Base-by-base conservation (phyloP, 2,888 invertebrate species). In the Strigamia transsilvanica region DNA sequence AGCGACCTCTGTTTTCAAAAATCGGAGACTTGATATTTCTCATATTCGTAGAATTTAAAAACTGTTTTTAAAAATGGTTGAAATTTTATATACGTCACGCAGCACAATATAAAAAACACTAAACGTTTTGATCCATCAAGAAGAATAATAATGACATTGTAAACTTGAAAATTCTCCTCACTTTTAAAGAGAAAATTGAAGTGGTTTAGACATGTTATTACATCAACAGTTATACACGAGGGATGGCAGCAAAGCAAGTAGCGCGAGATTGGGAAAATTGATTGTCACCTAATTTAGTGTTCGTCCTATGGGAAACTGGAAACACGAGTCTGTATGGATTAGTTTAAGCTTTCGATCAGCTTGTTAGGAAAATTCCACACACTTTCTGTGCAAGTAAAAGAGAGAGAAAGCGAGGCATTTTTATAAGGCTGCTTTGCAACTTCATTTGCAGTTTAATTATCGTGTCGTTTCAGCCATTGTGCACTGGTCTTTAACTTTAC, bases 281-380 rank as follows among this genome's bases (percentile, higher is more conserved):
- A 66, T 66, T 66, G 61, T 66, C 61, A 66, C 61, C 61, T 66
- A 66, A 66, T 66, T 66, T 66, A 23, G 61, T 23, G 61, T 12
- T 23, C 21, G 61, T 21, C 61, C 61, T 66, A 66, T 66, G 61
- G 61, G 61, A 66, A 66, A 23, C 61, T 23, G 21, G 21, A 23
- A 66, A 66, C 61, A 66, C 23, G 61, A n/a, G 23, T 66, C 61
- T 6, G 5, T 23, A 66, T 66, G 61, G 61, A 66, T 66, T 66
- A 66, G 61, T 23, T 66, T 66, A 66, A 66, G 61, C 61, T 66
- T 66, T 66, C 23, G 61, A 66, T 66, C 61, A 66, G 61, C 23
- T 66, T 66, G 21, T 66, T 66, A 23, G 21, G 23, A 23, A 23
- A 66, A 23, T 21, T 66, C 61, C 7, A 66, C 21, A 66, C 21